Conservation (phyloP, 2,888 invertebrate species). For the Pyralis farinalis region DNA sequence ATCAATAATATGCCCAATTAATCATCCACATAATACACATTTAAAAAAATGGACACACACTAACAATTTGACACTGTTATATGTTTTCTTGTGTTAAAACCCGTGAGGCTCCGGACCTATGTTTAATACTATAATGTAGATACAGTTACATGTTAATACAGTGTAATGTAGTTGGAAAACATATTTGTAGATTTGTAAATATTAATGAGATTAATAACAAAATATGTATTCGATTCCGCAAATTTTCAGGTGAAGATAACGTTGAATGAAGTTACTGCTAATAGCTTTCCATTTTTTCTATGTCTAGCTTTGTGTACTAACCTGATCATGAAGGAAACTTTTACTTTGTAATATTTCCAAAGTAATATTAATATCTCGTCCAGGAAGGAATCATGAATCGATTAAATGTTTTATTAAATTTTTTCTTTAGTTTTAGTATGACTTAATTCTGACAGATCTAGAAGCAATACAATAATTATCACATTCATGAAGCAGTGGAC, state of each 20-base stretch:
- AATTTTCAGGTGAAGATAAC: conserved; percentile 68
- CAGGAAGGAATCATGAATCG: conserved; percentile 8
- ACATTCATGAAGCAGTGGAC: background rate
- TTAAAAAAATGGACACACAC: conserved; percentile 26
- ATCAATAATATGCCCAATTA: conserved; percentile 20
- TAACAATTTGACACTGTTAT: conserved; percentile 23
- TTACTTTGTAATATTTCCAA: conserved; percentile 15
- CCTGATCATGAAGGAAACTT: conserved; percentile 56
- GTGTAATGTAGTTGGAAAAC: too few species aligned
- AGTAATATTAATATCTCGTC: background rate
- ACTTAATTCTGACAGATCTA: background rate
- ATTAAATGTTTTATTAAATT: too few species aligned
- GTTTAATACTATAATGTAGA: conserved; percentile 22
- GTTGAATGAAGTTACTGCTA: conserved; percentile 35
- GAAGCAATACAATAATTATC: background rate
- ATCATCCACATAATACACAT: conserved; percentile 29
- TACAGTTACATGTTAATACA: conserved; percentile 19
- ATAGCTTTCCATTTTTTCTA: conserved; percentile 58
- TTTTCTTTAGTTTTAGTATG: too few species aligned
- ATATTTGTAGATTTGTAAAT: conserved; percentile 15
- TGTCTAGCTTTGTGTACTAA: conserved; percentile 72
- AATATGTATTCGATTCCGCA: conserved; percentile 35
- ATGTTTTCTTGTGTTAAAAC: conserved; percentile 29
- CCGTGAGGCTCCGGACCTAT: conserved; percentile 56
- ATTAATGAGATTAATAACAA: conserved; percentile 21